Percentiles rank a stretch among this genome's conserved stretches.
Evolutionary conservation across 35 echinoderm and acorn worm genomes (phyloP).

Genomic region (Patiria miniata): DNA sequence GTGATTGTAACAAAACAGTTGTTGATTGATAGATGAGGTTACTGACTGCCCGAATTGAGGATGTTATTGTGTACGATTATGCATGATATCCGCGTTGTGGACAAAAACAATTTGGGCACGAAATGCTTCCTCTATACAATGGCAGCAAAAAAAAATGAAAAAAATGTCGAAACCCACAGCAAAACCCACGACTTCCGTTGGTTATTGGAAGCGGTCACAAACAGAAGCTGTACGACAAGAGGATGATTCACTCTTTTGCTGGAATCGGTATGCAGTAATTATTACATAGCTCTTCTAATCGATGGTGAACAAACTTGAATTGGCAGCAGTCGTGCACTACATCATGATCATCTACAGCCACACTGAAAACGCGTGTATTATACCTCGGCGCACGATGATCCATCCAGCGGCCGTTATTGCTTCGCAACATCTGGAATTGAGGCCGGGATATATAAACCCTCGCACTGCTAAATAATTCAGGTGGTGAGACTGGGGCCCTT

Average conservation of each 20-base stretch:
- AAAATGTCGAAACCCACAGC: background rate
- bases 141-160: background rate
- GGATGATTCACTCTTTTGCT: background rate
- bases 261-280: constrained; percentile 15
- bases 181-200: constrained; percentile 6
- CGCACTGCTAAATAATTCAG: constrained; percentile 25
- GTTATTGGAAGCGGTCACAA: background rate
- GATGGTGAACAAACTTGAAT: constrained; percentile 8
- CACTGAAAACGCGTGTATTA: too few species aligned
- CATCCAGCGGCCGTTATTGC: constrained; percentile 20
- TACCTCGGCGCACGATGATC: background rate
- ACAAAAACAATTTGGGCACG: background rate
- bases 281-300: constrained; percentile 13
- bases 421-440: constrained; percentile 16
- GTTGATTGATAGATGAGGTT: background rate
- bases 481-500: background rate
- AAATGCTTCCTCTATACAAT: background rate
- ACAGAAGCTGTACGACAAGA: background rate
- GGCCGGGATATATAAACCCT: background rate
- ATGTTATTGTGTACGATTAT: constrained; percentile 8
- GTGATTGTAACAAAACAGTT: too few species aligned
- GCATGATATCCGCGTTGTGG: constrained; percentile 1
- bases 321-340: background rate
- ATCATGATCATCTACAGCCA: too few species aligned
- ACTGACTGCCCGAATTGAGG: background rate